Percentiles rank a stretch among this genome's conserved stretches.
These are phyloP conservation scores for Eptesicus fuscus DNA, from an alignment of 2,113 vertebrate genomes.

Conservation along the genomic window DNA sequence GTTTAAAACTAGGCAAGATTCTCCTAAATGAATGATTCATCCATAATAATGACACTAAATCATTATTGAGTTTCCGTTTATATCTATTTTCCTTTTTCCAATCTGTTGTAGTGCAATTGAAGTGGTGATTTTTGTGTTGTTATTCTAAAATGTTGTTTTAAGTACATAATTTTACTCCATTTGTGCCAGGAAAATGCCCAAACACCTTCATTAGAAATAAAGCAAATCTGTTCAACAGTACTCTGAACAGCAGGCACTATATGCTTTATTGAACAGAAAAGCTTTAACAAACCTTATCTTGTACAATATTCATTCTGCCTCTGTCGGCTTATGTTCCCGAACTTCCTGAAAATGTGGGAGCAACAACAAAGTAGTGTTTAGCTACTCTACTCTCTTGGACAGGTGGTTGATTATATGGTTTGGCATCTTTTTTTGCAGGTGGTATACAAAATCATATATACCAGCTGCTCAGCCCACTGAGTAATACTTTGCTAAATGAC, in stretches of 20 bases:
- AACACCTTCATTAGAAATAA: slow-evolving; percentile 84
- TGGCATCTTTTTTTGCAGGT: slow-evolving; percentile 82
- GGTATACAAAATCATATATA: slow-evolving; percentile 84
- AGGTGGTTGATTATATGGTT: slow-evolving; percentile 85
- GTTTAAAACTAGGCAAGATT: slow-evolving; percentile 70
- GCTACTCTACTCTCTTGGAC: slow-evolving; percentile 72
- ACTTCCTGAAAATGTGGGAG: slow-evolving; percentile 77
- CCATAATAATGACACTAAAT: slow-evolving; percentile 79
- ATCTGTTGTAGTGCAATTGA: slow-evolving; percentile 78
- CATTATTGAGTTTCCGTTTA: slow-evolving; percentile 77
- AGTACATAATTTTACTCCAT: slow-evolving; percentile 82
- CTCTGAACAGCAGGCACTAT: slow-evolving; percentile 82
- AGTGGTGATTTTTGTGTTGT: slow-evolving; percentile 60
- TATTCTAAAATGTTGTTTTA: slow-evolving; percentile 80
- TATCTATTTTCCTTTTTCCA: slow-evolving; percentile 77
- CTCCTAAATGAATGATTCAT: slow-evolving; percentile 79
- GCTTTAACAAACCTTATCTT: slow-evolving; percentile 81
- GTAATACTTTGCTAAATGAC: slow-evolving; percentile 81
- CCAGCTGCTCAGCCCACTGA: slow-evolving; percentile 81
- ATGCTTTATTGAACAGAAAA: slow-evolving; percentile 85
- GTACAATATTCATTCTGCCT: slow-evolving; percentile 74
- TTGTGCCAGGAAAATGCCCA: slow-evolving; percentile 83
- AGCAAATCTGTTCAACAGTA: slow-evolving; percentile 80
- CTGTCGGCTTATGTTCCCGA: slow-evolving; percentile 70
- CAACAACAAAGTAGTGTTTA: slow-evolving; percentile 78